Percentiles rank a stretch among this genome's conserved stretches.
phyloP scores from a whole-genome alignment of 2,113 vertebrate species.

The Oophaga pumilio region DNA sequence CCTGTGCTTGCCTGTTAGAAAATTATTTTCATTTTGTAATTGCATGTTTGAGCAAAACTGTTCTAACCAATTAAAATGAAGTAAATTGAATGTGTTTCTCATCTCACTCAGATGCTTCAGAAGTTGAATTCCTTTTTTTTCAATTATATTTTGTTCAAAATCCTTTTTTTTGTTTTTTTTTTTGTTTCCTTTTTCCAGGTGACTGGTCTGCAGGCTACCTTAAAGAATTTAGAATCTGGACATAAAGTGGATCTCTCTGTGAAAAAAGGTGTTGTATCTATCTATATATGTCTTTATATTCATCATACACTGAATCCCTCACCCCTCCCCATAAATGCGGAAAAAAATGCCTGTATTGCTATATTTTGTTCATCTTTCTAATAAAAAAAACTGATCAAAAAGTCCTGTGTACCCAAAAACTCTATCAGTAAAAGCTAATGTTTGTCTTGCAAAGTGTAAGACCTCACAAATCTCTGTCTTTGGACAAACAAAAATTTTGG shows the following conservation, averaged over 20 bases:
- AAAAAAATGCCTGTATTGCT: too few species aligned
- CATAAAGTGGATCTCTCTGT: conserved; percentile 33
- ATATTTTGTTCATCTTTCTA: too few species aligned
- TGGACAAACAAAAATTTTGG: too few species aligned
- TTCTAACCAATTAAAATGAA: not conserved
- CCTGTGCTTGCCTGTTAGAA: not conserved
- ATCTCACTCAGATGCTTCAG: not conserved
- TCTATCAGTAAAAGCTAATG: too few species aligned
- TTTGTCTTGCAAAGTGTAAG: too few species aligned
- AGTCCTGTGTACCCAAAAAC: too few species aligned
- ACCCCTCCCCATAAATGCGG: too few species aligned
- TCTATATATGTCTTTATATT: too few species aligned
- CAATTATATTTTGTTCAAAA: conserved; percentile 16
- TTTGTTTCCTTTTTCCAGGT: conserved; percentile 65
- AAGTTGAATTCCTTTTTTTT: not conserved
- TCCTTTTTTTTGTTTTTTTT: not conserved
- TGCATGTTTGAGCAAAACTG: not conserved
- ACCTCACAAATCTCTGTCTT: too few species aligned
- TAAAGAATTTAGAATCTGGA: conserved; percentile 60
- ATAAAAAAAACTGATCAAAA: too few species aligned
- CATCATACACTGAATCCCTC: too few species aligned
- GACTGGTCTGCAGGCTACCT: conserved; percentile 63
- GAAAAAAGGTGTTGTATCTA: conserved; percentile 66
- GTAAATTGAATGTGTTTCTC: not conserved
- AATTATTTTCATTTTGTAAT: not conserved